Conservation (phyloP, 2,888 invertebrate species). For the Lagria hirta region DNA sequence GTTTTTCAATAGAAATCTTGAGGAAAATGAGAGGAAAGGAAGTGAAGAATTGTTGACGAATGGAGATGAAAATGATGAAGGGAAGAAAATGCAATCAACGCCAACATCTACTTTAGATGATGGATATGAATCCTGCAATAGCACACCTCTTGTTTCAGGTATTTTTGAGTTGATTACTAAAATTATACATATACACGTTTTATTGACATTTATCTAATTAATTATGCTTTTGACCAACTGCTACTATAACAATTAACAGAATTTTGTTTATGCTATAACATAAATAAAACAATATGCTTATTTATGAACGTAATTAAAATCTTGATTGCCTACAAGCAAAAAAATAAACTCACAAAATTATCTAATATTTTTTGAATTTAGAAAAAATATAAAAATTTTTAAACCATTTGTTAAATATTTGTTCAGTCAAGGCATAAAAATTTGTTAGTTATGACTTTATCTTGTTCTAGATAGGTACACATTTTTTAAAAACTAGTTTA, state of each 20-base stretch:
- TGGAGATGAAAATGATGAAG: slow-evolving; percentile 24
- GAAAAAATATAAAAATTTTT: no score
- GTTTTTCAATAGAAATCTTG: slow-evolving; percentile 33
- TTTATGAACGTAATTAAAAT: no score
- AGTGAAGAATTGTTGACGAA: slow-evolving; percentile 32
- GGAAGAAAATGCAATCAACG: slow-evolving; percentile 43
- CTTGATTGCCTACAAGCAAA: no score
- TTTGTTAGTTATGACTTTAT: no score
- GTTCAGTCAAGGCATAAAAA: no score
- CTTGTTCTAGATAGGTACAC: no score
- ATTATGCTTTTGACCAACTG: not conserved
- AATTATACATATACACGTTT: not conserved
- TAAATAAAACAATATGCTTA: not conserved
- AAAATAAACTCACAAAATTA: no score
- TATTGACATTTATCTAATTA: not conserved
- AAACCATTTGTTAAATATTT: no score
- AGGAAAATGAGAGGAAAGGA: slow-evolving; percentile 26
- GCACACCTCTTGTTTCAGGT: slow-evolving; percentile 67
- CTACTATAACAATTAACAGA: not conserved
- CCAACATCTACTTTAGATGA: slow-evolving; percentile 60
- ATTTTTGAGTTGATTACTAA: slow-evolving; percentile 16
- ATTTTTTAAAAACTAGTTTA: no score
- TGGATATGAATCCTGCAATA: slow-evolving; percentile 67
- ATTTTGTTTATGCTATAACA: no score
- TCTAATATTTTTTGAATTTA: no score